These are phyloP conservation scores for Hoplodrina ambigua DNA, from an alignment of 2,888 invertebrate genomes.

Conservation along the genomic window DNA sequence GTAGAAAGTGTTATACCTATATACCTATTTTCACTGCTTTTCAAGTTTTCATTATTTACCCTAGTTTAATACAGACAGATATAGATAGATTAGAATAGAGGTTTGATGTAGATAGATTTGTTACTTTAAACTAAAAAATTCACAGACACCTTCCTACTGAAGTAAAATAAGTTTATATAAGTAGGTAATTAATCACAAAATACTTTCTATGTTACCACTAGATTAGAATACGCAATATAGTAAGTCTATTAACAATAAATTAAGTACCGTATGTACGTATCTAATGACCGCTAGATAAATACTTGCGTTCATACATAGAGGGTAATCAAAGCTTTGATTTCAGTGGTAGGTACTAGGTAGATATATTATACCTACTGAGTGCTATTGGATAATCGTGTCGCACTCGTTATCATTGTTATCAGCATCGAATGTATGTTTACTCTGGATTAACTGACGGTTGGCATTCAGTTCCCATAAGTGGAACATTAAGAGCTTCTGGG, in stretches of 20 bases:
- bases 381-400: constrained; percentile 35
- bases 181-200: not conserved
- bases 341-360: constrained; percentile 18
- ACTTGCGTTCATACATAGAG: constrained; percentile 16
- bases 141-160: not conserved
- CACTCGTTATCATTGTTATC: constrained; percentile 39
- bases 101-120: no score
- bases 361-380: not conserved
- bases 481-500: constrained; percentile 25
- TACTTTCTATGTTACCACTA: constrained; percentile 8
- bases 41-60: not conserved
- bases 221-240: not conserved
- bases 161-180: not conserved
- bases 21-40: not conserved
- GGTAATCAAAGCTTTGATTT: constrained; percentile 46
- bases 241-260: not conserved
- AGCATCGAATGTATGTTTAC: constrained; percentile 26
- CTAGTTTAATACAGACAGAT: not conserved
- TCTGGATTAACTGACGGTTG: constrained; percentile 2
- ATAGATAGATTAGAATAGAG: no score
- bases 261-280: not conserved
- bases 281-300: constrained; percentile 41
- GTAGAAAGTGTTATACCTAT: no score
- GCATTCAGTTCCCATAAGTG: constrained; percentile 3
- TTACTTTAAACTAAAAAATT: not conserved